Conservation (phyloP, 2,888 invertebrate genomes). For the Miltochrista miniata region DNA sequence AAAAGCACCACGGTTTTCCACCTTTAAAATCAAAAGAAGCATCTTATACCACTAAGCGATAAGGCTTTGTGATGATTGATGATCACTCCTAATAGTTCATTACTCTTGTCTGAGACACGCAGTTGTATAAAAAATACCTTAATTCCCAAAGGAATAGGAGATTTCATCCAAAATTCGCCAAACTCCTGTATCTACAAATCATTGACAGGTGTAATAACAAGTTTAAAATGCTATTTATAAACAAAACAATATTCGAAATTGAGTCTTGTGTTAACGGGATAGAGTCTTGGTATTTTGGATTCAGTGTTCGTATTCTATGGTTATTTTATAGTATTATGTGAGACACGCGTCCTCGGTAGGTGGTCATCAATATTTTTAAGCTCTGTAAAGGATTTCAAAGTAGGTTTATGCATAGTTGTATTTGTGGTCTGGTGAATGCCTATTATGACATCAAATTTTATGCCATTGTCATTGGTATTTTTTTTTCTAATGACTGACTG, state of each 20-base stretch:
- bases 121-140: slow-evolving; percentile 15
- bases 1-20: too few relatives aligned
- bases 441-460: too few relatives aligned
- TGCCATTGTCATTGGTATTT: too few relatives aligned
- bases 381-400: slow-evolving; percentile 3
- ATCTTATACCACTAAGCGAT: too few relatives aligned
- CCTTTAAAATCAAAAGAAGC: too few relatives aligned
- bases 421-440: not conserved
- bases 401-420: too few relatives aligned
- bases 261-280: not conserved
- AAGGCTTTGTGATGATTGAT: too few relatives aligned
- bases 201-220: slow-evolving; percentile 26
- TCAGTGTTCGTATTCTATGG: not conserved
- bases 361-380: slow-evolving; percentile 24
- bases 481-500: too few relatives aligned
- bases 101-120: too few relatives aligned
- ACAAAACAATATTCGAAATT: not conserved
- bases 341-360: slow-evolving; percentile 41
- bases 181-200: slow-evolving; percentile 33
- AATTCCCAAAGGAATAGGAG: slow-evolving; percentile 31
- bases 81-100: too few relatives aligned
- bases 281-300: not conserved
- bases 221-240: not conserved
- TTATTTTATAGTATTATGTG: slow-evolving; percentile 22
- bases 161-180: slow-evolving; percentile 30